Base-by-base conservation (phyloP, 2,888 invertebrate species). In the Scelioninae gen. 1 region DNA sequence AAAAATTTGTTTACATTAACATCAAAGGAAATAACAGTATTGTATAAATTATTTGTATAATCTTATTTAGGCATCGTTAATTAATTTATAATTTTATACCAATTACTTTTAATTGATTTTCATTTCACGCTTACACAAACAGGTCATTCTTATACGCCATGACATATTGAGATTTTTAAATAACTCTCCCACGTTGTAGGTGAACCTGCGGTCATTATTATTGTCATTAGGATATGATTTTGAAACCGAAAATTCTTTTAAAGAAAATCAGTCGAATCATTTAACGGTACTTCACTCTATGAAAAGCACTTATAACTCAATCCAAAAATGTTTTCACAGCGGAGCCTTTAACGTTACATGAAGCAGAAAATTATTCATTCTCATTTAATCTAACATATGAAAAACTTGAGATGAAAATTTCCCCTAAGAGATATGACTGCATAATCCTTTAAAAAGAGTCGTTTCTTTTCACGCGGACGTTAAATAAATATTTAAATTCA, bases 331-430 rank as follows among this genome's bases (percentile, higher is more conserved):
- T 80, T 80, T 80, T 80, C 75, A 75, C 58, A 58, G 55, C 51
- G 49, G 66, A 43, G 16, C 43, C 65, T 65, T 72, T 72, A 66
- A 60, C 60, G 79, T 68, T 75, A 69, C 80, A 51, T 49, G 56
- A 55, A 74, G 74, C 80, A 68, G 68, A 74, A 69, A 80, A 80
- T 80, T 80, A 75, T 75, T 75, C 74, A 62, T 56, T 45, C 60
- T 34, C 40, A 51, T 40, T 72, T 68, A 66, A 74, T 80, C 79
- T 65, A 49, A 53, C 47, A 72, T 45, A 55, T 34, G 40, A 68
- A 68, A 72, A 74, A 53, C 9, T 38, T 23, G 38, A 38, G 66
- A 47, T 40, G 40, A 80, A 71, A 60, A 74, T 45, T 79, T 51
- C 53, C 49, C 63, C 40, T 63, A 29, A 23, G n/a, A 47, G 51